These are phyloP conservation scores for Leptoteleia sp. DNA, from an alignment of 1,140 invertebrate species.

Conservation along the genomic window DNA sequence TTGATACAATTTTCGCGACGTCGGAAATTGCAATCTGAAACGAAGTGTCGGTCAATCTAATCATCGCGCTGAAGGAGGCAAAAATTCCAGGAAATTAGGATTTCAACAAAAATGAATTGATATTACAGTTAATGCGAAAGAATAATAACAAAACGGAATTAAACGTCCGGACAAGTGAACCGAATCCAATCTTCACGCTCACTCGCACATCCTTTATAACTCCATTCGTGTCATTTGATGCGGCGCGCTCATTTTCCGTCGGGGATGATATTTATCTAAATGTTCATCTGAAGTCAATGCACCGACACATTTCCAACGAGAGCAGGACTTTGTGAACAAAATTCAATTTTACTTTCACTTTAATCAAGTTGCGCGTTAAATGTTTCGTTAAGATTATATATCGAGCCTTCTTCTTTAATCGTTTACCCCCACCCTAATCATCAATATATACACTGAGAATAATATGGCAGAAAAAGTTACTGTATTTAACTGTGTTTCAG, in stretches of 20 bases:
- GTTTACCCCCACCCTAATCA: no score
- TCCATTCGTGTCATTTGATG: conserved; percentile 26
- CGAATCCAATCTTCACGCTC: conserved; percentile 42
- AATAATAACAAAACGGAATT: conserved; percentile 27
- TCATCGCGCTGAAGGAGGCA: neutral
- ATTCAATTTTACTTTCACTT: conserved; percentile 38
- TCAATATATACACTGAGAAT: no score
- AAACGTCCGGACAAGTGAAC: conserved; percentile 20
- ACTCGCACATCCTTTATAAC: conserved; percentile 37
- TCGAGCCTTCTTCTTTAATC: no score
- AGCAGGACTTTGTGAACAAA: conserved; percentile 10
- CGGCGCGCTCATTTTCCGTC: conserved; percentile 18
- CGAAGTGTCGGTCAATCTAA: conserved; percentile 1
- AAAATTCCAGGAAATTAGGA: conserved; percentile 7
- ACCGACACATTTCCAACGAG: neutral
- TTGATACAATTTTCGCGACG: conserved; percentile 7
- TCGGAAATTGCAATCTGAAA: neutral
- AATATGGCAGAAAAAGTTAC: no score
- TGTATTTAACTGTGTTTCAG: no score
- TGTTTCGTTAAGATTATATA: no score
- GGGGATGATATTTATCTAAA: conserved; percentile 25
- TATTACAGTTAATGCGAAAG: conserved; percentile 19
- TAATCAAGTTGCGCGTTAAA: no score
- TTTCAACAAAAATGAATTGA: conserved; percentile 14
- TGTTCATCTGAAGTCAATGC: conserved; percentile 23